Evolutionary conservation across 2,797 vertebrate genomes (phyloP).

Genomic region (Tarsius wallacei): DNA sequence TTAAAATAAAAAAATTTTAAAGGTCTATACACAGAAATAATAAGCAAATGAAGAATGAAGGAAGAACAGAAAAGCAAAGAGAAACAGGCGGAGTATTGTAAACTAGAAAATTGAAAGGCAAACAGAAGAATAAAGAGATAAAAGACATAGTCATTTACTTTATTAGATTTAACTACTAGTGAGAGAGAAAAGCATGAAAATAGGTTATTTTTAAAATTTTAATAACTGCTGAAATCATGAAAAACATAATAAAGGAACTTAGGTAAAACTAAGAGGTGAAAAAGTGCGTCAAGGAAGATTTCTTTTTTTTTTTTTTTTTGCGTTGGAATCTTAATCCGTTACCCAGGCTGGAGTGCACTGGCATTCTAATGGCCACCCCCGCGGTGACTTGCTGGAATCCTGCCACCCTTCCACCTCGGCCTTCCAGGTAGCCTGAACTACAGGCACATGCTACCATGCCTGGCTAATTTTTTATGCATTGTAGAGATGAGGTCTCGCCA

Average conservation of each 20-base stretch:
- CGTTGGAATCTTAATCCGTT: no score
- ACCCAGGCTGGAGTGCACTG: no score
- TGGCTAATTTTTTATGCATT: no score
- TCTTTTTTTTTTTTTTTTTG: background rate
- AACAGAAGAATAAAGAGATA: background rate
- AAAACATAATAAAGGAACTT: background rate
- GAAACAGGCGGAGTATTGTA: background rate
- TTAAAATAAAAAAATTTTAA: no score
- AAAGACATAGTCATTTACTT: background rate
- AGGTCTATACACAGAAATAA: no score
- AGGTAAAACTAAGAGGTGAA: background rate
- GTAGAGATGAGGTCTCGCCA: no score
- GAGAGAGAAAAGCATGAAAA: background rate
- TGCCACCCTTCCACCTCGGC: no score
- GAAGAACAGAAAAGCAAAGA: background rate
- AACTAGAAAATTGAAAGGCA: background rate
- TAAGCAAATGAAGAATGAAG: background rate
- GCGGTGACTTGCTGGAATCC: no score
- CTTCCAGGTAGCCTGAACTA: no score
- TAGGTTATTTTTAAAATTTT: background rate
- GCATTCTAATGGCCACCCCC: no score
- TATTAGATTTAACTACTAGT: constrained; percentile 18
- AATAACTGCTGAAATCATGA: background rate
- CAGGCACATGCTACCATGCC: no score
- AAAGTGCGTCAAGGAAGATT: background rate